phyloP scores from a whole-genome alignment of 2,113 vertebrate genomes.

The Anolis carolinensis region DNA sequence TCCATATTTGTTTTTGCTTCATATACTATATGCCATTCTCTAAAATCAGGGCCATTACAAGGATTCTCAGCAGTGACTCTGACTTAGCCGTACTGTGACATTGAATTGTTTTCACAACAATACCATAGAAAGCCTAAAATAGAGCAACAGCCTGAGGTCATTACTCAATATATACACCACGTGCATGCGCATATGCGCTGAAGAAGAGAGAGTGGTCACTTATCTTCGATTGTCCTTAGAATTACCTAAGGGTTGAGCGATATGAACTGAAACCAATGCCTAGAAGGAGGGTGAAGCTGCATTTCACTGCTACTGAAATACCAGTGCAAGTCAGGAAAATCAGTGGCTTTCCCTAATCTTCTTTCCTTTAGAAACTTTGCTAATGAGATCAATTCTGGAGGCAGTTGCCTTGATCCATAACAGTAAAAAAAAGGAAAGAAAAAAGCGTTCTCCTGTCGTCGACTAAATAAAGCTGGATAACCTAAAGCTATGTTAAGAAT shows the following conservation, averaged over 20 bases:
- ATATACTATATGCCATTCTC: accelerated
- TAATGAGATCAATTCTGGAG: slow-evolving; percentile 73
- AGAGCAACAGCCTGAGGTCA: slow-evolving; percentile 15
- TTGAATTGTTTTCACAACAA: not conserved
- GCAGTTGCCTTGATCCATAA: slow-evolving; percentile 65
- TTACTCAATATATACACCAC: not conserved
- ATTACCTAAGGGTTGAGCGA: slow-evolving; percentile 56
- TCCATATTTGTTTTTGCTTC: not conserved
- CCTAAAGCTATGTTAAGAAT: slow-evolving; percentile 56
- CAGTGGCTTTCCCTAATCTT: slow-evolving; percentile 61
- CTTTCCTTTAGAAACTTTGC: slow-evolving; percentile 69
- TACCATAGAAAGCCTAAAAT: not conserved
- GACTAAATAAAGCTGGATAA: slow-evolving; percentile 69
- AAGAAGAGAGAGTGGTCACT: slow-evolving; percentile 42
- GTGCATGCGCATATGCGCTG: not conserved
- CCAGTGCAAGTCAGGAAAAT: slow-evolving; percentile 65
- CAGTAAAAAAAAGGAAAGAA: slow-evolving; percentile 21
- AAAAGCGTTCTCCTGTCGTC: slow-evolving; percentile 64
- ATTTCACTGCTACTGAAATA: slow-evolving; percentile 59
- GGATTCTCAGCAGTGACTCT: not conserved
- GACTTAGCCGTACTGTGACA: not conserved
- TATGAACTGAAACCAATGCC: slow-evolving; percentile 68
- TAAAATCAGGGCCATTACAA: not conserved
- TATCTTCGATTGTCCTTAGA: slow-evolving; percentile 55
- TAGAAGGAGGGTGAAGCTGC: slow-evolving; percentile 48